These are phyloP conservation scores for Ommatoiulus sabulosus DNA, from an alignment of 2,888 invertebrate species.

Conservation along the genomic window DNA sequence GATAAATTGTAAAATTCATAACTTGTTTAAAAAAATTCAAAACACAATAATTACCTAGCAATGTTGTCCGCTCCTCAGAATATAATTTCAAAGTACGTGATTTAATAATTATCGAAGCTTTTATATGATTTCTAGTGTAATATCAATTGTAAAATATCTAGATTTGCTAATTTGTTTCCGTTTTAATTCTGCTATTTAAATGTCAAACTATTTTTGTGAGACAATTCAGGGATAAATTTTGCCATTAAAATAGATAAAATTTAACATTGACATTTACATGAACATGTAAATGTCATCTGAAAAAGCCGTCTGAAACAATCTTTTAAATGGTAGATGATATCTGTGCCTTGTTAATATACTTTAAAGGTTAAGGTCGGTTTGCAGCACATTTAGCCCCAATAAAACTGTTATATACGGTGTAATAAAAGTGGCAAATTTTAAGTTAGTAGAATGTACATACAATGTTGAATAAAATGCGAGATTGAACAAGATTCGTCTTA, in stretches of 20 bases:
- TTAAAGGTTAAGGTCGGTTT: neutral
- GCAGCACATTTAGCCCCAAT: neutral
- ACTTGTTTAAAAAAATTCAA: no score
- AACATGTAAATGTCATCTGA: no score
- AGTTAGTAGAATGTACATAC: no score
- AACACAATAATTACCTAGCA: no score
- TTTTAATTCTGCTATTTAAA: neutral
- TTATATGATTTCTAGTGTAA: neutral
- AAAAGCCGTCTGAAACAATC: neutral
- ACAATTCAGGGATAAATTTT: neutral
- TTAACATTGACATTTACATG: neutral
- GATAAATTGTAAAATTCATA: no score
- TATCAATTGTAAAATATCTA: neutral
- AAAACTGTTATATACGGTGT: no score
- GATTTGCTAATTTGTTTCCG: neutral
- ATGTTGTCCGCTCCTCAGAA: neutral
- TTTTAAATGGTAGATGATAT: constrained; percentile 3
- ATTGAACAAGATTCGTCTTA: no score
- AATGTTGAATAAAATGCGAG: no score
- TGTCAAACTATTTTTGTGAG: neutral
- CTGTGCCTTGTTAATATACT: neutral
- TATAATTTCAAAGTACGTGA: neutral
- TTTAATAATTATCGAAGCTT: neutral
- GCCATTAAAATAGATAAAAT: neutral
- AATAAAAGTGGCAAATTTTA: no score